A percentile compares a stretch with the other conserved stretches of the same genome.
phyloP scores from a whole-genome alignment of 2,888 invertebrate genomes.

The Nezara viridula region DNA sequence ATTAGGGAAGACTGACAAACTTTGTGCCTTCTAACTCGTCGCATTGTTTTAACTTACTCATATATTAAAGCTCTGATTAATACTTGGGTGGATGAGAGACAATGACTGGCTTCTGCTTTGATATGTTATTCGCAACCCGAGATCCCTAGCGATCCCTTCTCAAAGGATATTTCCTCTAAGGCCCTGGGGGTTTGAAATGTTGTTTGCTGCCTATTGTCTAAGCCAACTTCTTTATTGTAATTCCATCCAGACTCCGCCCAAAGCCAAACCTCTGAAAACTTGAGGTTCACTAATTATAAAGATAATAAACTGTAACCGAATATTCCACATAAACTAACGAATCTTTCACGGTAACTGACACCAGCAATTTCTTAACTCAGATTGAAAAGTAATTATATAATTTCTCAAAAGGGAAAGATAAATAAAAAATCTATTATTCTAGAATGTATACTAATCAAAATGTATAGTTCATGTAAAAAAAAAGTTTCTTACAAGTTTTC shows the following conservation, averaged over 20 bases:
- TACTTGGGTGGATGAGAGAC: not conserved
- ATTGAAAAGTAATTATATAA: too few species aligned
- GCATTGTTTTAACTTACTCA: slow-evolving; percentile 11
- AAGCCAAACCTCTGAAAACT: not conserved
- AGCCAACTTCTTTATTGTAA: not conserved
- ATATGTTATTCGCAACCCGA: slow-evolving; percentile 26
- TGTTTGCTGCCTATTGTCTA: not conserved
- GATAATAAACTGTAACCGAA: not conserved
- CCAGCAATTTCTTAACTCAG: too few species aligned
- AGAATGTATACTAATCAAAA: too few species aligned
- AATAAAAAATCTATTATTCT: too few species aligned
- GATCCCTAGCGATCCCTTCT: not conserved
- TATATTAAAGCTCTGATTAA: slow-evolving; percentile 20
- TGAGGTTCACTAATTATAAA: not conserved
- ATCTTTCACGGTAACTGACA: too few species aligned
- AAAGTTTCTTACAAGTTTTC: too few species aligned
- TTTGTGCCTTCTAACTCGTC: not conserved
- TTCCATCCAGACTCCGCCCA: not conserved
- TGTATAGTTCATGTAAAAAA: too few species aligned
- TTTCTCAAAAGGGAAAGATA: too few species aligned
- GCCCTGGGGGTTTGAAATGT: not conserved
- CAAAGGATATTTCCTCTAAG: not conserved
- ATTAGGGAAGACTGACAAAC: not conserved
- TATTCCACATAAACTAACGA: not conserved
- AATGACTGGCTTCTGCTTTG: not conserved